Conservation (phyloP, 2,797 vertebrate genomes). For the Chelon labrosus region DNA sequence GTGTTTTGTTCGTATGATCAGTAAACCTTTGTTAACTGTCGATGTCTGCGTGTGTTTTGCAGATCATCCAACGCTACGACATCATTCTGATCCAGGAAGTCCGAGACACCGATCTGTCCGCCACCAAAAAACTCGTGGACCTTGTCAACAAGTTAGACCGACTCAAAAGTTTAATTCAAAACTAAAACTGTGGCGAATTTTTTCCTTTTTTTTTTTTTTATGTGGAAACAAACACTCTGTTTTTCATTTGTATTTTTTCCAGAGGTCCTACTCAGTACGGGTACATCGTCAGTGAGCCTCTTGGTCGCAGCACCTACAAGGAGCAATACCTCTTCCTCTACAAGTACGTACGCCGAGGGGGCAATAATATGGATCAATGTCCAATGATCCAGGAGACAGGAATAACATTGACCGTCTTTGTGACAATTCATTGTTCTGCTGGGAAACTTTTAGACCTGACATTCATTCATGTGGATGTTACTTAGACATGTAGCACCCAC, state of each 20-base stretch:
- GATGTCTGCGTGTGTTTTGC: slow-evolving; percentile 19
- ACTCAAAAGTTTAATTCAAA: not conserved
- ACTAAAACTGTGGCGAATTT: not conserved
- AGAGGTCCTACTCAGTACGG: slow-evolving; percentile 68
- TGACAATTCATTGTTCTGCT: too few species aligned
- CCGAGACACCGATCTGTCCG: slow-evolving; percentile 89
- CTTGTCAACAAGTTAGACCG: slow-evolving; percentile 88
- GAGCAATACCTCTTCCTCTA: slow-evolving; percentile 95
- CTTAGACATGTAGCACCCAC: too few species aligned
- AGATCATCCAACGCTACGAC: slow-evolving; percentile 92
- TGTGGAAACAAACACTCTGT: too few species aligned
- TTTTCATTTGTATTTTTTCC: slow-evolving; percentile 11
- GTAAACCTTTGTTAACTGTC: not conserved
- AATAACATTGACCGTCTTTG: too few species aligned
- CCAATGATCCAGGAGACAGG: too few species aligned
- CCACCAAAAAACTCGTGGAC: slow-evolving; percentile 87
- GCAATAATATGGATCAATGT: too few species aligned
- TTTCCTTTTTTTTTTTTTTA: too few species aligned
- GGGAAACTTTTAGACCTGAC: too few species aligned
- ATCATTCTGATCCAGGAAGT: slow-evolving; percentile 93
- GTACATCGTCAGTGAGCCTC: slow-evolving; percentile 87
- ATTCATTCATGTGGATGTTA: too few species aligned
- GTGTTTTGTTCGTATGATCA: too few species aligned
- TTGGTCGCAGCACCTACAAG: slow-evolving; percentile 90
- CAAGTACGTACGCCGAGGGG: slow-evolving; percentile 83